Evolutionary conservation across 2,113 vertebrate genomes (phyloP).

Genomic region (Etheostoma cragini): DNA sequence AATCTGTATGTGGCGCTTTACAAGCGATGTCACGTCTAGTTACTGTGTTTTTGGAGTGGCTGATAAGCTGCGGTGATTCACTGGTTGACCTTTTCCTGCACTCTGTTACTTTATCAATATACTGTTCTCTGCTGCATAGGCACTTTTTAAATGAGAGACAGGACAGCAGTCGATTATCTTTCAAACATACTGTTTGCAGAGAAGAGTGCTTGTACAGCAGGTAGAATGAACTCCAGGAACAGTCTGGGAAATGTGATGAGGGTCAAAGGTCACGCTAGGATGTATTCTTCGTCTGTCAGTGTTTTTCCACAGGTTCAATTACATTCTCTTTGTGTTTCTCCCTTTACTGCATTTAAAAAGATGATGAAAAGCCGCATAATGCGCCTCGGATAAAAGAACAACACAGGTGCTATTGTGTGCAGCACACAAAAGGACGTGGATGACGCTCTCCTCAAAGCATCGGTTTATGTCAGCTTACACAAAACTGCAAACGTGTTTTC

Average conservation of each 20-base stretch:
- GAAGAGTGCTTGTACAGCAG: not conserved
- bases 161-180: slow-evolving; percentile 6
- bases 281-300: slow-evolving; percentile 22
- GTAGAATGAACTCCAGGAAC: slow-evolving; percentile 22
- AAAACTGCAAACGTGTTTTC: slow-evolving; percentile 38
- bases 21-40: slow-evolving; percentile 60
- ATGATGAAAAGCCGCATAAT: slow-evolving; percentile 58
- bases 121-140: slow-evolving; percentile 8
- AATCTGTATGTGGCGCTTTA: slow-evolving; percentile 59
- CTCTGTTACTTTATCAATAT: slow-evolving; percentile 35
- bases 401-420: slow-evolving; percentile 62
- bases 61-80: slow-evolving; percentile 58
- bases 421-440: slow-evolving; percentile 38
- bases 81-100: slow-evolving; percentile 36
- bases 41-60: slow-evolving; percentile 57
- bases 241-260: not conserved
- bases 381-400: slow-evolving; percentile 32
- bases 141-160: slow-evolving; percentile 27
- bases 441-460: slow-evolving; percentile 26
- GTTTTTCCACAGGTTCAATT: slow-evolving; percentile 26
- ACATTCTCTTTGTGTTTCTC: slow-evolving; percentile 26
- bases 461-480: slow-evolving; percentile 73
- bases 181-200: not conserved
- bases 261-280: slow-evolving; percentile 33
- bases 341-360: slow-evolving; percentile 27